Base-by-base conservation (phyloP, 2,113 vertebrate species). In the Colossoma macropomum region DNA sequence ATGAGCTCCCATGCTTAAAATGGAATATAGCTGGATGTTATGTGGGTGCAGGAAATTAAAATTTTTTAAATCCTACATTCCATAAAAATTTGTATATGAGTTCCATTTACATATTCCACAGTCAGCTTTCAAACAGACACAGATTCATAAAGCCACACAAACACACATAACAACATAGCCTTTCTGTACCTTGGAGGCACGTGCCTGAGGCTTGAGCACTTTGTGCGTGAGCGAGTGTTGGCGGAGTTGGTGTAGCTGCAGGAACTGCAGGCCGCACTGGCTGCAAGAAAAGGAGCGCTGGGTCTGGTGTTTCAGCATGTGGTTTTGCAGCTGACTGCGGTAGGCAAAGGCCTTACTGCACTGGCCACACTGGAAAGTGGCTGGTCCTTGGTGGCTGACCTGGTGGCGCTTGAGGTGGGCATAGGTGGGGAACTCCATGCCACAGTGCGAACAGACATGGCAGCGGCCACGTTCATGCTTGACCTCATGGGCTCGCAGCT, bases 271-370 rank as follows among this genome's bases (percentile, higher is more conserved):
- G 88, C 98, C 98, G 0, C 98, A 99, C 91, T 99, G 97, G 0
- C 96, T 96, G 93, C 98, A 99, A 90, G 97, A 97, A 16, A 97
- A 99, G 74, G 98, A 97, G 89, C 98, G 93, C 27, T 97, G 96
- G 21, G 97, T 96, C 95, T 99, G 97, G 90, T 99, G 98, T 92
- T 98, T 98, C 89, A 98, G 94, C 90, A 97, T 95, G 92, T 99
- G 98, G 92, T 97, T 99, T 92, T 99, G 97, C 80, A 99, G 95
- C 93, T 99, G 98, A 92, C 97, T 98, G 87, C 98, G 97, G 92
- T 99, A 99, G 86, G 96, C 96, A 71, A 99, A 99, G 41, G 96
- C 95, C 93, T 97, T 97, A 95, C 94, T 95, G 87, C 98, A 99
- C 93, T 99, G 97, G 1, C 96, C 95, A 93, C 98, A 99, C 93